phyloP scores from a whole-genome alignment of 2,888 invertebrate species.

The Ectobius pallidus region DNA sequence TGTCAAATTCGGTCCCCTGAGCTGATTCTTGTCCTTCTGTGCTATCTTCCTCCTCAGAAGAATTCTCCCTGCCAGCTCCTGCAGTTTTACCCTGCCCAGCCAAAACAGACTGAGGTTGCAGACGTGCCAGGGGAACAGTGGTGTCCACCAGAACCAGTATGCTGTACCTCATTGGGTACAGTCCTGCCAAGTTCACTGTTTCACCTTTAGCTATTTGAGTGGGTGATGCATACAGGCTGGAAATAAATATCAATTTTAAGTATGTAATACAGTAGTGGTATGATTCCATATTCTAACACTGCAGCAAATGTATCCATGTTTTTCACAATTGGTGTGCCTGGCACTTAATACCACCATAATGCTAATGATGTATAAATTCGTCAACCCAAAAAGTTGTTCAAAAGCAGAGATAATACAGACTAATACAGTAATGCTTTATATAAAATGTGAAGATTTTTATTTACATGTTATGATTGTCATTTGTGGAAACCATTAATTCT shows the following conservation, averaged over 20 bases:
- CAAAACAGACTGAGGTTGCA: not conserved
- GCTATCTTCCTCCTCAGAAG: conserved; percentile 34
- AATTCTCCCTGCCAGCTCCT: not conserved
- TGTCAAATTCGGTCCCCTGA: conserved; percentile 30
- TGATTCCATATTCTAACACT: not conserved
- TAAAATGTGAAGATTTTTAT: too few relatives aligned
- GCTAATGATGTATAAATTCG: too few relatives aligned
- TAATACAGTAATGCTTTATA: too few relatives aligned
- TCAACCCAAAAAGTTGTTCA: too few relatives aligned
- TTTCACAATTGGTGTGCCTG: too few relatives aligned
- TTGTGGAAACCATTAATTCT: too few relatives aligned
- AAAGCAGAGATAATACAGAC: too few relatives aligned
- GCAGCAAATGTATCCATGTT: too few relatives aligned
- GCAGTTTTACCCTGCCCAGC: not conserved
- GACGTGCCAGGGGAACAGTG: conserved; percentile 59
- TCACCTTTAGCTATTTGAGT: conserved; percentile 61
- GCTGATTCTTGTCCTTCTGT: conserved; percentile 32
- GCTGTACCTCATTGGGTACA: conserved; percentile 63
- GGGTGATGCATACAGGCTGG: conserved; percentile 61
- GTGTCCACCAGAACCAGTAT: conserved; percentile 67
- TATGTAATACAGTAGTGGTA: not conserved
- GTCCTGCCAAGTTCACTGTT: conserved; percentile 60
- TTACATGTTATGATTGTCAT: too few relatives aligned
- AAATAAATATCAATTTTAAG: conserved; percentile 42
- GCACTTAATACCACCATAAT: too few relatives aligned